Evolutionary conservation across 2,113 vertebrate species (phyloP).

Genomic region (Onychostruthus taczanowskii): DNA sequence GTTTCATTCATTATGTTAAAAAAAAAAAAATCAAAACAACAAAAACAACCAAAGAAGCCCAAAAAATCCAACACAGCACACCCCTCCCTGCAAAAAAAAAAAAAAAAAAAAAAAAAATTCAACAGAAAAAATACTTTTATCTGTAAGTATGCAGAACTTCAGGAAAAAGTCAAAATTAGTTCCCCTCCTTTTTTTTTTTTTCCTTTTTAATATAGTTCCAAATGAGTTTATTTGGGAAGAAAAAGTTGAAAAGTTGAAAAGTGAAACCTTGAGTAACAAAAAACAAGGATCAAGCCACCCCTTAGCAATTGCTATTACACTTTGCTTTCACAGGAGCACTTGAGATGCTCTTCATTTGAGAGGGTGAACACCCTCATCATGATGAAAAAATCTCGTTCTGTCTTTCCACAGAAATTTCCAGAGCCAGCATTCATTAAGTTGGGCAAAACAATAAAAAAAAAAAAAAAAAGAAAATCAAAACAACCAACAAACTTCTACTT

Average conservation of each 20-base stretch:
- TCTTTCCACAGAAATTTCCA: not conserved
- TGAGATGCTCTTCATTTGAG: not conserved
- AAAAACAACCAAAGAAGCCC: not conserved
- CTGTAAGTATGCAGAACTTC: not conserved
- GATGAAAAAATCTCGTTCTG: not conserved
- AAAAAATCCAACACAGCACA: not conserved
- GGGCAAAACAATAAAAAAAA: not conserved
- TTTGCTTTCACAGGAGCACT: not conserved
- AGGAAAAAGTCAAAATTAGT: not conserved
- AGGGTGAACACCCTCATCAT: rapidly evolving
- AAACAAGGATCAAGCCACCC: not conserved
- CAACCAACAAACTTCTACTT: not conserved
- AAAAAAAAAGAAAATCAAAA: not conserved
- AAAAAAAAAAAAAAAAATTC: not conserved
- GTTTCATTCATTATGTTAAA: not conserved
- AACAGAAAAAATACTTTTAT: not conserved
- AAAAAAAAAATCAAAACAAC: not conserved
- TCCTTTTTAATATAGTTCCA: too few species aligned
- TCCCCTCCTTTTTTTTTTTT: rapidly evolving
- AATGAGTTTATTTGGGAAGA: not conserved
- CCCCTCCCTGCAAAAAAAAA: rapidly evolving
- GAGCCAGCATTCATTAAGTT: not conserved
- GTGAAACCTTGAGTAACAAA: not conserved
- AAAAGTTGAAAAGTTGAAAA: too few species aligned
- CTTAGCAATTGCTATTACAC: not conserved